These are phyloP conservation scores for Loripinus fragilis DNA, from an alignment of 2,888 invertebrate species.

Conservation along the genomic window DNA sequence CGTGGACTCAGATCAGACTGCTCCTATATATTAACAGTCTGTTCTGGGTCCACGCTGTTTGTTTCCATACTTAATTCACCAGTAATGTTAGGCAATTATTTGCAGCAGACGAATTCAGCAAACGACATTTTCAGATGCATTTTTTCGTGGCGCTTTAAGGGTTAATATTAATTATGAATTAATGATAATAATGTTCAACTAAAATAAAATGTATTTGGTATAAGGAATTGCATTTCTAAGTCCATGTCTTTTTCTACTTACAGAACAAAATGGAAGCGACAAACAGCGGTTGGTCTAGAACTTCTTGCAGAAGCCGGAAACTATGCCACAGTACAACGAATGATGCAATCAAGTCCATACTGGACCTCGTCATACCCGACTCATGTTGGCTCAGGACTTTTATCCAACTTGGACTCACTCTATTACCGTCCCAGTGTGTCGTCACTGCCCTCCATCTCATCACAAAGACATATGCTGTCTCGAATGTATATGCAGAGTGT, in stretches of 20 bases:
- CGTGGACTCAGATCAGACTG: too few relatives aligned
- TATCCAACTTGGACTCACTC: slow-evolving; percentile 78
- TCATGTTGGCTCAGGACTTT: slow-evolving; percentile 65
- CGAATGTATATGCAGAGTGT: slow-evolving; percentile 63
- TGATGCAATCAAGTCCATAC: slow-evolving; percentile 85
- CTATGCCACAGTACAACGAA: slow-evolving; percentile 98
- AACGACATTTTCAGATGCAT: too few relatives aligned
- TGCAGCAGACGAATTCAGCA: too few relatives aligned
- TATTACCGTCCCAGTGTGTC: slow-evolving; percentile 69
- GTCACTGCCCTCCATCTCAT: slow-evolving; percentile 47
- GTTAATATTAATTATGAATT: too few relatives aligned
- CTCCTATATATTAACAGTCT: too few relatives aligned
- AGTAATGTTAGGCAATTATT: too few relatives aligned
- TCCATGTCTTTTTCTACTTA: slow-evolving; percentile 62
- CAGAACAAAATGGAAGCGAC: slow-evolving; percentile 99
- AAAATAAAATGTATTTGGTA: too few relatives aligned
- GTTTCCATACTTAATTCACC: too few relatives aligned
- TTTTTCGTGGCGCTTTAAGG: too few relatives aligned
- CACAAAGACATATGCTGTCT: slow-evolving; percentile 57
- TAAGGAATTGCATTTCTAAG: too few relatives aligned
- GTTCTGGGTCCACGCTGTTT: too few relatives aligned
- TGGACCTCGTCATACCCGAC: slow-evolving; percentile 83
- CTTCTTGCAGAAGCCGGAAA: slow-evolving; percentile 98
- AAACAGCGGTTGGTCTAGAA: slow-evolving; percentile 98
- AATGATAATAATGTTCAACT: too few relatives aligned